phyloP scores from a whole-genome alignment of 2,113 vertebrate genomes.

The Synodontis membranacea region DNA sequence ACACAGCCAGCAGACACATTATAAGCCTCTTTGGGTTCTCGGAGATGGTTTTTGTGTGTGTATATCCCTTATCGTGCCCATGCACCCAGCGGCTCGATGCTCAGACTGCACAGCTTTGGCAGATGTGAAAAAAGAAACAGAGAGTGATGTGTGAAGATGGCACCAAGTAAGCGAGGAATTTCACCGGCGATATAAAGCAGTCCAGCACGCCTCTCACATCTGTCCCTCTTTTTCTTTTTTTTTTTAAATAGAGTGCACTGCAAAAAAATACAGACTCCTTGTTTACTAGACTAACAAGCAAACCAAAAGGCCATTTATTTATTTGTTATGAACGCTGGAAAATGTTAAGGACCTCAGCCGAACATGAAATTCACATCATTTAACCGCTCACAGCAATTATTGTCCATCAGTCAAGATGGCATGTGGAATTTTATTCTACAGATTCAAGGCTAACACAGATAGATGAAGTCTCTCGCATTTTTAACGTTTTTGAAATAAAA shows the following conservation, averaged over 20 bases:
- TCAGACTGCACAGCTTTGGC: conserved; percentile 31
- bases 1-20: background rate
- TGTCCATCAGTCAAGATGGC: no score
- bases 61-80: conserved; percentile 9
- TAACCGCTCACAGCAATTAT: background rate
- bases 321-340: background rate
- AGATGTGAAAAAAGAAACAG: conserved; percentile 10
- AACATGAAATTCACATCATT: background rate
- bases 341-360: background rate
- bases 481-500: background rate
- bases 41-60: background rate
- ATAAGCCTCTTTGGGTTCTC: background rate
- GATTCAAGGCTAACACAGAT: background rate
- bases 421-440: background rate
- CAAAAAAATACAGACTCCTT: background rate
- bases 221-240: background rate
- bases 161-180: conserved; percentile 26
- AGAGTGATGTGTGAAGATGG: conserved; percentile 23
- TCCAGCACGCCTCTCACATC: conserved; percentile 1
- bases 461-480: background rate
- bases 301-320: background rate
- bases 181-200: background rate
- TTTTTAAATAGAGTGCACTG: background rate
- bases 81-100: conserved; percentile 7
- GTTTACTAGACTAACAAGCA: background rate